Percentiles rank a stretch among this genome's conserved stretches.
Evolutionary conservation across 2,888 invertebrate genomes (phyloP).

Genomic region (Meliscaeva auricollis): DNA sequence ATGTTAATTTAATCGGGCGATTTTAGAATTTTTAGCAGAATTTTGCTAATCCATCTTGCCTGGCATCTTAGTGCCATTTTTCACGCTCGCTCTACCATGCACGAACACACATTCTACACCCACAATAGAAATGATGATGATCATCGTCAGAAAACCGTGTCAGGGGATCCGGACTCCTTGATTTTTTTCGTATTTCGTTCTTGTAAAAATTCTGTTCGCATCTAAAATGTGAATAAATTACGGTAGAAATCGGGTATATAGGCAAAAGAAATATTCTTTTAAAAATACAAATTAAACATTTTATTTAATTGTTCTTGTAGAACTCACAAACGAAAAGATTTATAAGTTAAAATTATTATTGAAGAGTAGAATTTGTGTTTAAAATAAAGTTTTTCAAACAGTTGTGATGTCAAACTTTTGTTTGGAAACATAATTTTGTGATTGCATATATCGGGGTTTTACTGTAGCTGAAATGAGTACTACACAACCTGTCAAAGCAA

Average conservation of each 20-base stretch:
- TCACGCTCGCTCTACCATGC: conserved; percentile 65
- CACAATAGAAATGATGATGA: conserved; percentile 7
- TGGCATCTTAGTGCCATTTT: conserved; percentile 68
- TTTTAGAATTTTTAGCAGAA: conserved; percentile 75
- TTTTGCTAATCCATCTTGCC: conserved; percentile 75
- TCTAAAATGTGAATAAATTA: too few relatives aligned
- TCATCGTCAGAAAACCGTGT: not conserved
- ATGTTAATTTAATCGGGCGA: conserved; percentile 76
- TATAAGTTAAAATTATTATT: too few relatives aligned
- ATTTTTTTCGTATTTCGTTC: conserved; percentile 3
- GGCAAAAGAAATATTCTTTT: too few relatives aligned
- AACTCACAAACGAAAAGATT: too few relatives aligned
- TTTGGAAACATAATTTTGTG: not conserved
- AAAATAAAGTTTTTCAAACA: not conserved
- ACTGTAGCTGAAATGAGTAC: conserved; percentile 3
- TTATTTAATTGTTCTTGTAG: too few relatives aligned
- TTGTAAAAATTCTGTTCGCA: conserved; percentile 22
- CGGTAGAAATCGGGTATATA: too few relatives aligned
- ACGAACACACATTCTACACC: not conserved
- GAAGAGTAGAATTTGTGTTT: too few relatives aligned
- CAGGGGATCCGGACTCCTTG: conserved; percentile 16
- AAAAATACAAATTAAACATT: too few relatives aligned
- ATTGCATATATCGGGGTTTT: not conserved
- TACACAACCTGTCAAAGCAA: conserved; percentile 29
- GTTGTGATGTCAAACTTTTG: not conserved